Percentiles rank a stretch among this genome's conserved stretches.
Conservation (phyloP, 2,113 vertebrate species). For the Ariopsis seemanni region DNA sequence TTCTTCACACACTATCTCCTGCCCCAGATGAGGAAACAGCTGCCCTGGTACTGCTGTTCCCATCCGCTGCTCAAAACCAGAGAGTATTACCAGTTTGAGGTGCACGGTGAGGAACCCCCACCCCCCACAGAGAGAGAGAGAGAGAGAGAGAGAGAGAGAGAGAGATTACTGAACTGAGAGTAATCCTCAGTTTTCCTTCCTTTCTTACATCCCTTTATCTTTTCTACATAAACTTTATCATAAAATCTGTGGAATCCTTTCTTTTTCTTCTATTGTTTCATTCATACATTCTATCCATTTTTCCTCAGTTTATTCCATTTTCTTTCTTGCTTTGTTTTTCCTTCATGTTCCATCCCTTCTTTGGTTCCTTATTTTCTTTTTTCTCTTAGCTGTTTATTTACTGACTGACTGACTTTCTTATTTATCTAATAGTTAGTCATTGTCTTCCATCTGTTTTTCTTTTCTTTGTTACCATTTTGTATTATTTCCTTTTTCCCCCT, state of each 20-base stretch:
- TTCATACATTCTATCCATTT: neutral
- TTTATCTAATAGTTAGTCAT: neutral
- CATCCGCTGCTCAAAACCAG: conserved; percentile 94
- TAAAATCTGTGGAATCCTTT: no score
- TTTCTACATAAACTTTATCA: neutral
- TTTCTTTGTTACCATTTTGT: neutral
- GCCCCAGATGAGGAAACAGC: conserved; percentile 94
- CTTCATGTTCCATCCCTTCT: neutral
- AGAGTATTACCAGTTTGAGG: conserved; percentile 97
- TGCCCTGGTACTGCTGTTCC: conserved; percentile 97
- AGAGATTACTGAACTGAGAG: no score
- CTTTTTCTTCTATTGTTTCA: no score
- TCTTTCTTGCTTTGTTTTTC: neutral
- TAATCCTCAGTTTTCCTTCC: neutral
- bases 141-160: no score
- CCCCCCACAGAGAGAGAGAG: no score
- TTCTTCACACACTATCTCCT: conserved; percentile 92
- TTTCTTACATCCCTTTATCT: neutral
- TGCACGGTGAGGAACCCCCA: conserved; percentile 81
- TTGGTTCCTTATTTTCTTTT: neutral
- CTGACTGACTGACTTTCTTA: neutral
- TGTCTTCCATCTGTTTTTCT: neutral
- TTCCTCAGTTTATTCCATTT: neutral
- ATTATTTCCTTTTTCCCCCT: neutral
- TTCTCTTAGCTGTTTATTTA: neutral